Base-by-base conservation (phyloP, 2,888 invertebrate species). In the Pyralis farinalis region DNA sequence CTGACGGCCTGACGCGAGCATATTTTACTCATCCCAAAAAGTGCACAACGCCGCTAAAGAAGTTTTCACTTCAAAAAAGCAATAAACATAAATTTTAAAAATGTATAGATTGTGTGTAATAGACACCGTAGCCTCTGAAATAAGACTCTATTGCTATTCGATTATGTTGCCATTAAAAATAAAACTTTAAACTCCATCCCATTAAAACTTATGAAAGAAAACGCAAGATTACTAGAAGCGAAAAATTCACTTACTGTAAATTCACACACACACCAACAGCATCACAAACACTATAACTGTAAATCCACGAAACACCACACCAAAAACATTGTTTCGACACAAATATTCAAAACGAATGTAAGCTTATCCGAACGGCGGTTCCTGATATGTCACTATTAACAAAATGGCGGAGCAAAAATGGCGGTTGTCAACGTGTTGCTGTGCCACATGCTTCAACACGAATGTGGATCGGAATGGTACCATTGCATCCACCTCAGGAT, bases 401-500 rank as follows among this genome's bases (percentile, higher is more conserved):
- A 70, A 68, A 47, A 72, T 67, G 66, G 74, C 67, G 66, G 62
- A 58, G 51, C 42, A 42, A 42, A 34, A 36, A 51, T 55, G 34
- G 30, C 28, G 61, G 59, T 53, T 66, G 57, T 58, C 49, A 38
- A 65, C 85, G 86, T 85, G 75, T 52, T 71, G 42, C 51, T 60
- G 53, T 53, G 63, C 71, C 79, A 63, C 84, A 85, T 79, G 84
- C 83, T 77, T 65, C 48, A 47, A 46, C 56, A 40, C 67, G 77
- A 80, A 74, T 82, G 81, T 65, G 64, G 58, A 50, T 47, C 36
- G 37, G 34, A 29, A 48, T 43, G 52, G 56, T 50, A 52, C 43
- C 74, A 72, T 71, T 53, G 56, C 67, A 64, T 48, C 58, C 53
- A 54, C 47, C 53, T 71, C 65, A 71, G 63, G 65, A 70, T 68